Conservation (phyloP, 2,113 vertebrate genomes). For the Azemiops feae region DNA sequence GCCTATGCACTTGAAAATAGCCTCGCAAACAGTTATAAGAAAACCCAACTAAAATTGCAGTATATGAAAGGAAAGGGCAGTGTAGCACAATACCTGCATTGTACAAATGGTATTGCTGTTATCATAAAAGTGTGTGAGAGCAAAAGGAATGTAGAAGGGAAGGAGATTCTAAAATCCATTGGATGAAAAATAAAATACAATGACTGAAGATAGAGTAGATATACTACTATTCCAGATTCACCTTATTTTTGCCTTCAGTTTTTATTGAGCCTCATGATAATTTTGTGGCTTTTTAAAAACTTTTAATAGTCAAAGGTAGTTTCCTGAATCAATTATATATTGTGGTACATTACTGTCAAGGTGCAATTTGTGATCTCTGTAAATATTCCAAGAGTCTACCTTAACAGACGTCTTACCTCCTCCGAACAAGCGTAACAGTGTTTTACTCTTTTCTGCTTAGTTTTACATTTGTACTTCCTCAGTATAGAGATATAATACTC, state of each 20-base stretch:
- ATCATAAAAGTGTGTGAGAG: neutral
- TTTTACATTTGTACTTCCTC: neutral
- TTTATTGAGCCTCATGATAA: neutral
- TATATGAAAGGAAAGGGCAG: neutral
- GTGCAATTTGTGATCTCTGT: neutral
- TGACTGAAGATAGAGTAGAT: neutral
- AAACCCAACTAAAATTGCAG: neutral
- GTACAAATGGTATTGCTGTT: neutral
- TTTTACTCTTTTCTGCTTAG: neutral
- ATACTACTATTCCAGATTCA: neutral
- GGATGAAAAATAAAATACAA: neutral
- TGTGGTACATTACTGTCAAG: neutral
- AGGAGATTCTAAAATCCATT: neutral
- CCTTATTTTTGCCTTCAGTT: neutral
- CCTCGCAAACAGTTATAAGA: neutral
- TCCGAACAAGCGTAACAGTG: neutral
- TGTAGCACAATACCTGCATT: neutral
- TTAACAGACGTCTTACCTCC: neutral
- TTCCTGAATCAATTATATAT: neutral
- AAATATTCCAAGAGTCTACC: neutral
- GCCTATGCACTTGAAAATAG: neutral
- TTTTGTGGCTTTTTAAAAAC: neutral
- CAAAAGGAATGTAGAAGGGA: neutral
- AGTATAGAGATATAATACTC: neutral
- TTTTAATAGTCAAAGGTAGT: neutral